Conservation (phyloP, 2,797 vertebrate species). For the Aplochiton taeniatus region DNA sequence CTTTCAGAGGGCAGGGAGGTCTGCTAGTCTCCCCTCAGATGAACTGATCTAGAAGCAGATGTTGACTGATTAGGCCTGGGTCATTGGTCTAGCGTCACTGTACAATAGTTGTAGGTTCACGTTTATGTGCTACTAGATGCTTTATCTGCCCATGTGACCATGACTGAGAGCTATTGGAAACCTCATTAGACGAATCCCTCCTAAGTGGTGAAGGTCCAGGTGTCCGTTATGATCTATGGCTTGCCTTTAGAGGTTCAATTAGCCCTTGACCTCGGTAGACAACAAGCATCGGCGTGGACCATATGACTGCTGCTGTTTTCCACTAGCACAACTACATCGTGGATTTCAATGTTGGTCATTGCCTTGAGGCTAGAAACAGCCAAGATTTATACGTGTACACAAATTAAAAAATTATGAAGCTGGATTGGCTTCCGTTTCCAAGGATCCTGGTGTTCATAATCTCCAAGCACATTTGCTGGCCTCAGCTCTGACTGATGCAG, state of each 20-base stretch:
- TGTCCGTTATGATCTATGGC: background rate
- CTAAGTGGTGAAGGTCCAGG: background rate
- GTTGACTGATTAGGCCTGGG: too few species aligned
- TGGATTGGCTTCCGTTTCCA: too few species aligned
- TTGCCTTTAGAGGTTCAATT: conserved; percentile 45
- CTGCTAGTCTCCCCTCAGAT: background rate
- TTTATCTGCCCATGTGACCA: too few species aligned
- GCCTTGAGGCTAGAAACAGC: background rate
- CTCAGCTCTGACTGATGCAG: background rate
- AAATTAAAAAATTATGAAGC: too few species aligned
- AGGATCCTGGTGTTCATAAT: too few species aligned
- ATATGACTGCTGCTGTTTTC: conserved; percentile 15
- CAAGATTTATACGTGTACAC: too few species aligned
- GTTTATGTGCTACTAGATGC: too few species aligned
- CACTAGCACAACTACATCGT: conserved; percentile 9
- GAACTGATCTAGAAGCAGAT: background rate
- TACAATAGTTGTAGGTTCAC: too few species aligned
- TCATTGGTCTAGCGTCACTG: too few species aligned
- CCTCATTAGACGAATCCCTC: background rate
- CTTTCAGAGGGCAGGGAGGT: background rate
- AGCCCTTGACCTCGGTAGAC: conserved; percentile 32
- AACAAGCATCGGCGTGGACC: conserved; percentile 28
- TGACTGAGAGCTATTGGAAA: too few species aligned
- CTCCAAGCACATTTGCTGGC: too few species aligned
- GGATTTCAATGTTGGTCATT: background rate